phyloP scores from a whole-genome alignment of 2,797 vertebrate genomes.

The Telmatherina bonti region DNA sequence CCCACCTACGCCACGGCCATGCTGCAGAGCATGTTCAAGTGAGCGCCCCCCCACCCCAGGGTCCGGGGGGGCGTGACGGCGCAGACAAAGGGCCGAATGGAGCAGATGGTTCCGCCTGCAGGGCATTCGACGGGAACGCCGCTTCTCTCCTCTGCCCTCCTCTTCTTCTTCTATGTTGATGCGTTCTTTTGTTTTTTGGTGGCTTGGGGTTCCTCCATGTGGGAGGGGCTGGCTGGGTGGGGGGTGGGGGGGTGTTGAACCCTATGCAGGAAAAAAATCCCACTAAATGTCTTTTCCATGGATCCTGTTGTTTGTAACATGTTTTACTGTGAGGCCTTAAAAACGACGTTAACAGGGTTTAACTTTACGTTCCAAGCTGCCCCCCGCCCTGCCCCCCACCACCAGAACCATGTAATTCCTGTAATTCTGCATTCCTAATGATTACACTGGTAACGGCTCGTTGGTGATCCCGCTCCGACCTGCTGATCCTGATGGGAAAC shows the following conservation, averaged over 20 bases:
- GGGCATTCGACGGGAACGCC: slow-evolving; percentile 73
- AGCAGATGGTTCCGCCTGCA: slow-evolving; percentile 69
- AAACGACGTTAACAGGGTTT: slow-evolving; percentile 67
- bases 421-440: slow-evolving; percentile 62
- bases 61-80: background rate
- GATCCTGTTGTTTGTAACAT: slow-evolving; percentile 39
- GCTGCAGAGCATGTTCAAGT: slow-evolving; percentile 92
- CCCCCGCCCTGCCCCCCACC: too few relatives aligned
- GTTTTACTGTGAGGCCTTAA: slow-evolving; percentile 79
- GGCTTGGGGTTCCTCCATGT: slow-evolving; percentile 52
- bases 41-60: slow-evolving; percentile 33
- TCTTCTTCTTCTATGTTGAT: slow-evolving; percentile 65
- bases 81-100: slow-evolving; percentile 78
- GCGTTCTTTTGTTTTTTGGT: slow-evolving; percentile 31
- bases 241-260: slow-evolving; percentile 29
- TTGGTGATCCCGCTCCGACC: slow-evolving; percentile 30
- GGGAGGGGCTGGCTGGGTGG: too few relatives aligned
- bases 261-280: slow-evolving; percentile 59
- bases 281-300: slow-evolving; percentile 36
- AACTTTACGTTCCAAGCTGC: slow-evolving; percentile 42
- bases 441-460: slow-evolving; percentile 40
- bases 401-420: slow-evolving; percentile 35
- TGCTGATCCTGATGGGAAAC: slow-evolving; percentile 14
- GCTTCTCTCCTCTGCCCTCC: slow-evolving; percentile 65
- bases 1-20: slow-evolving; percentile 96